These are phyloP conservation scores for Lasioglossum malachurum DNA, from an alignment of 2,888 invertebrate species.

Conservation along the genomic window DNA sequence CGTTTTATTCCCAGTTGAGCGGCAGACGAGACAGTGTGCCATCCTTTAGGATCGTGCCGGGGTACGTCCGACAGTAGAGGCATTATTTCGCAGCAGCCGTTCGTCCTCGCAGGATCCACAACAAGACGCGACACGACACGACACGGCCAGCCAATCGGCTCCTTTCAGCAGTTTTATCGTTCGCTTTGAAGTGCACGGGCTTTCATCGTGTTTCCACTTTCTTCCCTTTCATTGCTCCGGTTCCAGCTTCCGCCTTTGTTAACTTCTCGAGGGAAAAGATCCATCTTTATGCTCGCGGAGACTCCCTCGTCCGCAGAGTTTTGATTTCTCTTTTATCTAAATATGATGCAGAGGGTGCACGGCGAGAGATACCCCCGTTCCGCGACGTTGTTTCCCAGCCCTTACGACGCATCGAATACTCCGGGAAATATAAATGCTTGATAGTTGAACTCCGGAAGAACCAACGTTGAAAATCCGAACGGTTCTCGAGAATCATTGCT, in stretches of 20 bases:
- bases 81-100: constrained; percentile 67
- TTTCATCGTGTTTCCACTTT: constrained; percentile 34
- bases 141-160: constrained; percentile 49
- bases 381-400: not conserved
- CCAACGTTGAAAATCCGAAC: not conserved
- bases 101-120: constrained; percentile 48
- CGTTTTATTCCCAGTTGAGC: constrained; percentile 9
- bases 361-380: not conserved
- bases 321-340: constrained; percentile 25
- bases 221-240: constrained; percentile 27
- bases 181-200: constrained; percentile 36
- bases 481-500: no score
- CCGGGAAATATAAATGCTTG: not conserved
- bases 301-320: constrained; percentile 15
- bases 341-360: not conserved
- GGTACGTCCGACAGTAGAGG: constrained; percentile 46
- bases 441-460: not conserved
- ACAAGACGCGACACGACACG: constrained; percentile 11
- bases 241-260: constrained; percentile 27
- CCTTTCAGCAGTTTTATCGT: constrained; percentile 51
- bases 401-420: not conserved
- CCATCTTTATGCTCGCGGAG: constrained; percentile 18
- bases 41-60: constrained; percentile 53
- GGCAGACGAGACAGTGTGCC: constrained; percentile 3
- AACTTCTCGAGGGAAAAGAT: constrained; percentile 21